Evolutionary conservation across 2,797 vertebrate species (phyloP), one percentile per base, ranked within the genome.

Genomic region (Morus bassanus): DNA sequence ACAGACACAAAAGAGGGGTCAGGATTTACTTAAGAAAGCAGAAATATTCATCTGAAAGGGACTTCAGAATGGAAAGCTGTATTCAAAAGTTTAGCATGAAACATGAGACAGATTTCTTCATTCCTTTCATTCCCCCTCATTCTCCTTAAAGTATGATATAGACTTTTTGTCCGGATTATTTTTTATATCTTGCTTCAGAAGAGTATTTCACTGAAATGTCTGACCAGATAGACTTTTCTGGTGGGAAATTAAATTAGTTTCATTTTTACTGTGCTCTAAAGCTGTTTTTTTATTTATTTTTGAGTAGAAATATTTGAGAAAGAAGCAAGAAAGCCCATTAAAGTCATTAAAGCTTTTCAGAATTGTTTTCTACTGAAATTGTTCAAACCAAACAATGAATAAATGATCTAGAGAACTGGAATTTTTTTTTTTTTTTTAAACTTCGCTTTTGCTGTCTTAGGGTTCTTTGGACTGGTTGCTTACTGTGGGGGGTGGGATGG

Each of bases 41-140:
- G 77, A 90, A 94, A 81, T 67, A 68, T 53, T 80, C 73, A 68
- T n/a, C 85, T 93, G 69, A 90, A 95, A 93, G 39, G 35, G n/a
- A 21, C 56, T 65, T 21, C 21, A 37, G 73, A 72, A 57, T 35
- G 69, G 69, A 70, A 60, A 91, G 93, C 31, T 4, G 18, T 45
- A 57, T 78, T 61, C 3, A 69, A 59, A 89, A 87, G 27, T 57
- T 35, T 30, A 25, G 46, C 8, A 51, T 0, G 3, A 22, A 70
- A 76, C 41, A 87, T 35, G 30, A 75, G 91, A 86, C 7, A 4
- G 35, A 37, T 5, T 46, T 82, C 51, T 75, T 28, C 35, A 4
- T 9, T 76, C 60, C 46, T 91, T 95, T 91, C 51, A 50, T 85
- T 90, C 13, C 30, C 35, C 23, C 17, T 85, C 28, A 1, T 88